A percentile compares a stretch with the other conserved stretches of the same genome.
Conservation (phyloP, 2,888 invertebrate species). For the Nomada ruficornis region DNA sequence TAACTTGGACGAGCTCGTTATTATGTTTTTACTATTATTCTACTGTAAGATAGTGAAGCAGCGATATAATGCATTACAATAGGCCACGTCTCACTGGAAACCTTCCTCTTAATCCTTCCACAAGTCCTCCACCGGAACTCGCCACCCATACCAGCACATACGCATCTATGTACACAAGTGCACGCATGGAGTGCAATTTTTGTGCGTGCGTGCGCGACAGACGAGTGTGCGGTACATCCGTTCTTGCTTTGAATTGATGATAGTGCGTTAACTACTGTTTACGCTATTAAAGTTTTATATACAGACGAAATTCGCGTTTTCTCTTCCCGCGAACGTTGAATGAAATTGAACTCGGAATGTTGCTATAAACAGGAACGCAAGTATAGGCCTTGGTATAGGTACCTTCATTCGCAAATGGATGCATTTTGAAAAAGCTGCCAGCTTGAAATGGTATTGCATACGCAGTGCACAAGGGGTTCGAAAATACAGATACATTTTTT, state of each 20-base stretch:
- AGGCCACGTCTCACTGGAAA: not conserved
- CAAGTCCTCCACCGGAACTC: slow-evolving; percentile 10
- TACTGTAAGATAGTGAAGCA: no score
- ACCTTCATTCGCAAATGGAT: slow-evolving; percentile 20
- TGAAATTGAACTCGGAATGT: not conserved
- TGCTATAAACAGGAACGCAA: not conserved
- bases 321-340: not conserved
- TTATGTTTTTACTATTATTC: no score
- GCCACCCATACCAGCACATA: not conserved
- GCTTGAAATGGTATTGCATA: not conserved
- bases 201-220: slow-evolving; percentile 8
- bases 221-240: slow-evolving; percentile 40
- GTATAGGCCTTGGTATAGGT: not conserved
- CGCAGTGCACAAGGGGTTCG: not conserved
- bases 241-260: slow-evolving; percentile 35
- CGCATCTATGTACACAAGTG: not conserved
- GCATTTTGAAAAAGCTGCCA: slow-evolving; percentile 7
- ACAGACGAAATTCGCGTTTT: not conserved
- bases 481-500: not conserved
- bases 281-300: slow-evolving; percentile 23
- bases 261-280: slow-evolving; percentile 26
- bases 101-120: not conserved
- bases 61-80: no score
- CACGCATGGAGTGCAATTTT: slow-evolving; percentile 3
- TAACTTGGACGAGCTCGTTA: no score